Evolutionary conservation across 2,888 invertebrate genomes (phyloP).

Genomic region (Crioceris asparagi): DNA sequence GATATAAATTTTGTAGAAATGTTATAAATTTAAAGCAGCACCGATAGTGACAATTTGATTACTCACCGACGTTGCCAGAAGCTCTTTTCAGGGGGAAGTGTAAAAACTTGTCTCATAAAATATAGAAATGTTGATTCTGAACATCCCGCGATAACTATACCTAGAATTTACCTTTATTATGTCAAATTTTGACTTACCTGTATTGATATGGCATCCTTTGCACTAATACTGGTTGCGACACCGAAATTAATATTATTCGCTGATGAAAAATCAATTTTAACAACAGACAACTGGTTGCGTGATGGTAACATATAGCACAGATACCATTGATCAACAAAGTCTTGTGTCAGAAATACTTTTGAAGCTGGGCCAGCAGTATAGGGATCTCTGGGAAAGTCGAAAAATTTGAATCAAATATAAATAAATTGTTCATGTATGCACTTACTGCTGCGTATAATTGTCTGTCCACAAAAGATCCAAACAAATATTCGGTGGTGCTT

Average conservation of each 20-base stretch:
- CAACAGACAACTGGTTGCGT: conserved; percentile 54
- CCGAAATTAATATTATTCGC: conserved; percentile 66
- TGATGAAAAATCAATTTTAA: conserved; percentile 56
- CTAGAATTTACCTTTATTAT: too few species aligned
- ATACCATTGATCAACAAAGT: conserved; percentile 75
- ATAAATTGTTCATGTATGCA: too few species aligned
- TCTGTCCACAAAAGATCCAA: conserved; percentile 88
- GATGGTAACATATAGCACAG: conserved; percentile 65
- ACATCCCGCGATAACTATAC: too few species aligned
- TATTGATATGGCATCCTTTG: conserved; percentile 74
- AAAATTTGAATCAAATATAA: too few species aligned
- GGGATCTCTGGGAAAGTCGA: conserved; percentile 36
- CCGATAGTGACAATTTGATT: too few species aligned
- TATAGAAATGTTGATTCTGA: too few species aligned
- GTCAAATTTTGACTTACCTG: conserved; percentile 45
- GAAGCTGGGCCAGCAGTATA: conserved; percentile 46
- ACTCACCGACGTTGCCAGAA: too few species aligned
- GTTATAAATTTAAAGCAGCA: too few species aligned
- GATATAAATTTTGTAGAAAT: too few species aligned
- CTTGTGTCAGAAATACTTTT: conserved; percentile 75
- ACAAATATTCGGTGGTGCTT: conserved; percentile 71
- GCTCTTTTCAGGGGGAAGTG: too few species aligned
- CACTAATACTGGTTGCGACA: conserved; percentile 56
- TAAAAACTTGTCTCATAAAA: too few species aligned
- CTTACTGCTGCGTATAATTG: conserved; percentile 33